Evolutionary conservation across 2,888 invertebrate species (phyloP), one percentile per base, ranked within the genome.

Genomic region (Dicycla oo): DNA sequence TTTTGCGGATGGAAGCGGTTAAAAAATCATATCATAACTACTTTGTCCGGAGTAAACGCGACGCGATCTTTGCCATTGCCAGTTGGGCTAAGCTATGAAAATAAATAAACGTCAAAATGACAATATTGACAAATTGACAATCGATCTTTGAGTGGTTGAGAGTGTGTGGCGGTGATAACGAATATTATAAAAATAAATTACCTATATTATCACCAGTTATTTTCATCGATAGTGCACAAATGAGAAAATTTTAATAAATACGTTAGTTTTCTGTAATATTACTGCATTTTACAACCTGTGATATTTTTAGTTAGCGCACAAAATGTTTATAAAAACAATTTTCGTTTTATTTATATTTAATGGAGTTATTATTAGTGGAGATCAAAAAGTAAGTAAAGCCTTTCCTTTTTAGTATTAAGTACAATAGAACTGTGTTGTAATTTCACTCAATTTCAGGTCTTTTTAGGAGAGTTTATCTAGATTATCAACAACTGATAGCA

Each of bases 251-350:
- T 51, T 51, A 69, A 1, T 47, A 51, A n/a, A 53, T 34, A 68
- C 54, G 51, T 57, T 63, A 75, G 11, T 72, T 67, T 54, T 61
- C 30, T 20, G 5, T 63, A 58, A 20, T 30, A 58, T 18, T 63
- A 60, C 73, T 87, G 83, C 86, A 86, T 89, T 87, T 86, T 76
- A 64, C 56, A 76, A 80, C 72, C 91, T 92, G 91, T 91, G 91
- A 91, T 92, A 90, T 78, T 80, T 76, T 85, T 80, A 72, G 70
- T 77, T 82, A 77, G 61, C 49, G 74, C 65, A 56, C 71, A 91
- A 88, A 87, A 94, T 94, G 93, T 88, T 84, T 82, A 69, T 81
- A n/a, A 86, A 78, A 82, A 78, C 89, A 80, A 78, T 86, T 86
- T 65, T 84, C 47, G 56, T 87, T 83, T 79, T 91, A 79, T 56